phyloP scores from a whole-genome alignment of 2,797 vertebrate genomes.

The Paratrypauchen microcephalus region DNA sequence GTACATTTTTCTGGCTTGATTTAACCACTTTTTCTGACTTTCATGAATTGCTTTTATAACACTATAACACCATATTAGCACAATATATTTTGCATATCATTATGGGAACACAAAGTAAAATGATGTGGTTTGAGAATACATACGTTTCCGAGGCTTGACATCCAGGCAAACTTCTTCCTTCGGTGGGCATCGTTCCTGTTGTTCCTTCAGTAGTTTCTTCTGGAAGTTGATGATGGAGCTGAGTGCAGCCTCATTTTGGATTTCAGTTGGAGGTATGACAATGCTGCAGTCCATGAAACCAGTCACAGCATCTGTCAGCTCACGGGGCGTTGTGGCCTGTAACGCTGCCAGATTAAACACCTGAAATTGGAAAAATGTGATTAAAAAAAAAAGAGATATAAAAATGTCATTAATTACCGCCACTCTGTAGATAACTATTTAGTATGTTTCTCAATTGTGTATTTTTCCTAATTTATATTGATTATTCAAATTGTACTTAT shows the following conservation, averaged over 20 bases:
- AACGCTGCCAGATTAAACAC: conserved; percentile 85
- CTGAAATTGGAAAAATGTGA: conserved; percentile 58
- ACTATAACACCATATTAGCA: too few relatives aligned
- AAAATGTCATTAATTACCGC: background rate
- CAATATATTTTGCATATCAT: too few relatives aligned
- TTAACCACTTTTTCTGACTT: too few relatives aligned
- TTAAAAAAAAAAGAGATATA: too few relatives aligned
- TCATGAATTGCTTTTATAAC: too few relatives aligned
- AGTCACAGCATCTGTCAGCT: conserved; percentile 76
- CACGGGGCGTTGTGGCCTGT: conserved; percentile 70
- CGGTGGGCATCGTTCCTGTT: conserved; percentile 74
- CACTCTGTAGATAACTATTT: background rate
- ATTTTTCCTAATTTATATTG: background rate
- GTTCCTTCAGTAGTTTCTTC: conserved; percentile 83
- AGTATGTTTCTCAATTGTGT: background rate
- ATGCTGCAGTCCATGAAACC: conserved; percentile 91
- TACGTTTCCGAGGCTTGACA: conserved; percentile 63
- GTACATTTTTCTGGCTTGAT: too few relatives aligned
- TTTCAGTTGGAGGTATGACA: conserved; percentile 87
- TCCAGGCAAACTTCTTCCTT: conserved; percentile 42
- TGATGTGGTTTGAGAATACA: background rate
- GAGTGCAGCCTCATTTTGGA: conserved; percentile 79
- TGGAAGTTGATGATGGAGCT: conserved; percentile 84
- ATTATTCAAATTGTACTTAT: background rate
- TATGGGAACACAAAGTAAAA: background rate